These are phyloP conservation scores for Climacteris rufus DNA, from an alignment of 2,113 vertebrate species.

Conservation along the genomic window DNA sequence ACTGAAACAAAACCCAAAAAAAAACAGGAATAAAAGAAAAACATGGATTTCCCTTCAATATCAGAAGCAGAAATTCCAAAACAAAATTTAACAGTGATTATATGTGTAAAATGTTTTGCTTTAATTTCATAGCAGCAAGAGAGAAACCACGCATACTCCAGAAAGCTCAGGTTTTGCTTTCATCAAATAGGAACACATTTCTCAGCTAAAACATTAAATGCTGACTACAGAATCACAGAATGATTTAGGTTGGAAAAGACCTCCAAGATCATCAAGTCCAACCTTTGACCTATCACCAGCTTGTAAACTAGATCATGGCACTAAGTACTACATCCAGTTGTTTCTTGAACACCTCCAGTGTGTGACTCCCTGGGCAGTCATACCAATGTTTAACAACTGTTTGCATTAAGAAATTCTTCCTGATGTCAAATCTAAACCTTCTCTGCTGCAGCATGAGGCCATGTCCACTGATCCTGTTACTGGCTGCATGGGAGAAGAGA, in stretches of 20 bases:
- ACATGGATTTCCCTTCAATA: background rate
- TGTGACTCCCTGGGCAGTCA: background rate
- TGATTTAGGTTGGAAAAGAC: background rate
- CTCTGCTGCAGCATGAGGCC: rapidly evolving
- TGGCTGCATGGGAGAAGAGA: background rate
- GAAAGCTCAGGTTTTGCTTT: background rate
- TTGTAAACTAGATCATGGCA: background rate
- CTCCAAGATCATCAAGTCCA: background rate
- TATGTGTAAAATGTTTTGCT: background rate
- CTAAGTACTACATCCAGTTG: background rate
- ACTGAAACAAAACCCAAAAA: too few relatives aligned
- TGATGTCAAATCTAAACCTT: background rate
- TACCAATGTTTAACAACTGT: background rate
- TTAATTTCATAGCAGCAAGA: background rate
- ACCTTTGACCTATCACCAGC: background rate
- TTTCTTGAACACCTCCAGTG: background rate
- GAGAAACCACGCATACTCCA: background rate
- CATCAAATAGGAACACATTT: background rate
- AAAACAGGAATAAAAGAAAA: background rate
- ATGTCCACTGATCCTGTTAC: rapidly evolving
- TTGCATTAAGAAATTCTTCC: background rate
- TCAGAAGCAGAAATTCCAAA: background rate
- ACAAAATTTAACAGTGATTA: background rate
- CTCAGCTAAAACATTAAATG: background rate
- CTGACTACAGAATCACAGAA: background rate